A percentile compares a stretch with the other conserved stretches of the same genome.
Evolutionary conservation across 2,888 invertebrate species (phyloP).

Genomic region (Uloborus plumipes): DNA sequence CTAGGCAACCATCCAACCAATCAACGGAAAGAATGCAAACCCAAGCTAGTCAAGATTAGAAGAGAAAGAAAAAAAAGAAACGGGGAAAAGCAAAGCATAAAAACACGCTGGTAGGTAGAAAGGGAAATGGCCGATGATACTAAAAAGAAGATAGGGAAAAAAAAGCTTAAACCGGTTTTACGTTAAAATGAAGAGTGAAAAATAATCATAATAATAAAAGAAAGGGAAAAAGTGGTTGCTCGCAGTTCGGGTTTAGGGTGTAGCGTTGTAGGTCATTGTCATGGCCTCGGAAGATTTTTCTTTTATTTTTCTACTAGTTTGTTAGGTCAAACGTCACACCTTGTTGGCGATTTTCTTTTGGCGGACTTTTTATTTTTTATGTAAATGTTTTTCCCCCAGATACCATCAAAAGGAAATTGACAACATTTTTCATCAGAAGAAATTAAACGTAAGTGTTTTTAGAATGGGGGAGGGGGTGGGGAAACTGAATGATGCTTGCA

Average conservation of each 20-base stretch:
- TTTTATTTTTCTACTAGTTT: constrained; percentile 53
- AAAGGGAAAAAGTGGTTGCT: constrained; percentile 20
- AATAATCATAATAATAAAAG: constrained; percentile 44
- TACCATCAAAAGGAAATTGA: too few relatives aligned
- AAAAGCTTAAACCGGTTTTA: constrained; percentile 25
- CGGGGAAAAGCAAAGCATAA: constrained; percentile 23
- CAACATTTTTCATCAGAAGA: too few relatives aligned
- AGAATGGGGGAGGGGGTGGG: too few relatives aligned
- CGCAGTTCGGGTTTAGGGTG: constrained; percentile 31
- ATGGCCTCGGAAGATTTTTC: constrained; percentile 38
- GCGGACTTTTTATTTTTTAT: constrained; percentile 19
- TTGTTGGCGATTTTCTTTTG: constrained; percentile 8
- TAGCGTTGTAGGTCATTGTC: constrained; percentile 63
- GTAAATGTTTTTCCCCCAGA: not conserved
- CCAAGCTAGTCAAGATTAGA: constrained; percentile 22
- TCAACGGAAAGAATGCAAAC: constrained; percentile 43
- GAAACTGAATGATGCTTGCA: too few relatives aligned
- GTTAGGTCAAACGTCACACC: constrained; percentile 45
- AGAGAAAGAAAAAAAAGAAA: constrained; percentile 1
- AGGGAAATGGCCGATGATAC: constrained; percentile 60
- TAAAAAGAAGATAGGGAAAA: not conserved
- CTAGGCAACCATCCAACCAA: constrained; percentile 50
- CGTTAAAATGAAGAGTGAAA: constrained; percentile 42
- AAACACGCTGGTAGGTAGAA: constrained; percentile 37
- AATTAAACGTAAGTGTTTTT: too few relatives aligned